Evolutionary conservation across 2,888 invertebrate species (phyloP), one percentile per base, ranked within the genome.

Genomic region (Diaphora mendica): DNA sequence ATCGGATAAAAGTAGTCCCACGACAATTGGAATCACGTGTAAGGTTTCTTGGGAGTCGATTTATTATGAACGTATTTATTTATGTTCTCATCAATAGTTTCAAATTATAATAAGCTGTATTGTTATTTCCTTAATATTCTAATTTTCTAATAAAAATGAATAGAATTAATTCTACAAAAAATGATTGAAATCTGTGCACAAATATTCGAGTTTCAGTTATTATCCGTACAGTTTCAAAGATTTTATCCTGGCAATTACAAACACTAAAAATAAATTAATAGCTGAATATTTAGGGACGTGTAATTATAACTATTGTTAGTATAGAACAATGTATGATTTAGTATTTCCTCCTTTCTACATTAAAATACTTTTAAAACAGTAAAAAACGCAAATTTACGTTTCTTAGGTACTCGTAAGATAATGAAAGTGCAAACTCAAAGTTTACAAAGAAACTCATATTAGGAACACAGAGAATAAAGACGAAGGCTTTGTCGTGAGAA

Each of bases 381-480:
- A 4, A 5, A 13, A 59, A 30, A 30, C 35, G 3, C 35, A 0
- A 35, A 5, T 39, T 65, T 65, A n/a, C 35, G 0, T 39, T 65
- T 39, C 0, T 65, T 3, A 23, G 15, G 13, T 44, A 7, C 15
- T 44, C 30, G 7, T 30, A 30, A 62, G 26, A 62, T 62, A 62
- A 30, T 62, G 30, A 62, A 23, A 68, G 59, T 66, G 17, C 26
- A 35, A 64, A 42, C 30, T 35, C 39, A 68, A 26, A 48, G 30
- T 23, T 23, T 17, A 68, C 64, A 64, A 68, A 68, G n/a, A 48
- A 59, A 26, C 7, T 20, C 44, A 15, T 23, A 51, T 51, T 55
- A 11, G n/a, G 15, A 68, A 15, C 64, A 64, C 72, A 64, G 64
- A 64, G 39, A 48, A 68, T 44, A 72, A 68, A 72, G 15, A 11